These are phyloP conservation scores for Drosophila vallismaia DNA, from an alignment of 2,888 invertebrate species.

Conservation along the genomic window DNA sequence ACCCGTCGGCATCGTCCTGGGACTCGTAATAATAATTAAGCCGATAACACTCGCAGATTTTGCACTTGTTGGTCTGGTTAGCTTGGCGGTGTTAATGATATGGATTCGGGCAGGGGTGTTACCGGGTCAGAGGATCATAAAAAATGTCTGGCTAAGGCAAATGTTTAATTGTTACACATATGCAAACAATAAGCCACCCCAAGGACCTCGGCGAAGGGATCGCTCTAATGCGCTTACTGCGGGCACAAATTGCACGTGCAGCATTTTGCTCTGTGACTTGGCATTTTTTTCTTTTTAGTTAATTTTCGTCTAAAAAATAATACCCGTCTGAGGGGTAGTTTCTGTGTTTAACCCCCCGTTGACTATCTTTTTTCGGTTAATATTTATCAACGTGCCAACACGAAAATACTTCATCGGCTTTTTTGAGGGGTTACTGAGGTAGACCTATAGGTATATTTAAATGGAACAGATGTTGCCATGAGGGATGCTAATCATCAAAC, in stretches of 20 bases:
- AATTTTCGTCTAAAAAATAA: constrained; percentile 56
- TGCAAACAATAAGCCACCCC: constrained; percentile 74
- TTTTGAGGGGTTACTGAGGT: constrained; percentile 48
- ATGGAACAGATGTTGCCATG: constrained; percentile 79
- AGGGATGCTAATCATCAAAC: constrained; percentile 77
- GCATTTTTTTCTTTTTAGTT: constrained; percentile 57
- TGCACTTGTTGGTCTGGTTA: constrained; percentile 66
- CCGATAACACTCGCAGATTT: constrained; percentile 79
- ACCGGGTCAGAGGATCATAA: constrained; percentile 44
- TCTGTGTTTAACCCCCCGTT: constrained; percentile 47
- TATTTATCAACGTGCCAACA: constrained; percentile 46
- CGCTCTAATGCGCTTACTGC: constrained; percentile 73
- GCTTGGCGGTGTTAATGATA: constrained; percentile 65
- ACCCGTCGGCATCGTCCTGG: constrained; percentile 65
- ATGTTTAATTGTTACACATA: constrained; percentile 79
- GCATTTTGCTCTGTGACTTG: constrained; percentile 59
- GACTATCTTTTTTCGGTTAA: constrained; percentile 35
- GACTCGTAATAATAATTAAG: constrained; percentile 79
- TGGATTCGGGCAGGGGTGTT: constrained; percentile 7
- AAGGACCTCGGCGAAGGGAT: constrained; percentile 50
- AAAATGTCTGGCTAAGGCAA: constrained; percentile 70
- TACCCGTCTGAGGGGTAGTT: constrained; percentile 59
- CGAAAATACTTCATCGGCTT: constrained; percentile 49
- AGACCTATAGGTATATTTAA: constrained; percentile 53
- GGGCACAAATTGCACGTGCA: constrained; percentile 74